A percentile compares a stretch with the other conserved stretches of the same genome.
Conservation (phyloP, 2,113 vertebrate species). For the Meles meles region DNA sequence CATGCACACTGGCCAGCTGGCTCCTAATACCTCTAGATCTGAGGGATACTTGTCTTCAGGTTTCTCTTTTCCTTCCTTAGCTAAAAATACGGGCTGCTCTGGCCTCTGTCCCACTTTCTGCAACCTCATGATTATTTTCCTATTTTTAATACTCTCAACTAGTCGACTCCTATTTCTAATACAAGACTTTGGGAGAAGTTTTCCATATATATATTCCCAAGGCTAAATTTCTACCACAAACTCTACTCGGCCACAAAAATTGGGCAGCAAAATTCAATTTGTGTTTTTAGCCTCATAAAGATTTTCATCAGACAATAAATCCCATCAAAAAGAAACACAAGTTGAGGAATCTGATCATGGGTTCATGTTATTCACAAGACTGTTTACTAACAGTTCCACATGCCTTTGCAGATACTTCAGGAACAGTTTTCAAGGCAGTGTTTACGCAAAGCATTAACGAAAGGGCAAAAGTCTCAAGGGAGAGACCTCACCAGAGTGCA, state of each 20-base stretch:
- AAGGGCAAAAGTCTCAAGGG: constrained; percentile 54
- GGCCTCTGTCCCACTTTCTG: neutral
- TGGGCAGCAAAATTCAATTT: neutral
- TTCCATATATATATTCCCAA: neutral
- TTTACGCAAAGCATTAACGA: constrained; percentile 69
- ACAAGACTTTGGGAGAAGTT: neutral
- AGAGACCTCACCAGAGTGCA: constrained; percentile 21
- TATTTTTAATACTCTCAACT: neutral
- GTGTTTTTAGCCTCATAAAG: neutral
- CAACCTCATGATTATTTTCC: neutral
- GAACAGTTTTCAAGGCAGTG: constrained; percentile 42
- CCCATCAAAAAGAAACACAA: neutral
- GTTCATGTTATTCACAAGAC: constrained; percentile 48
- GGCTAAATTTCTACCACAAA: constrained; percentile 9
- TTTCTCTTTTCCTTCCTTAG: neutral
- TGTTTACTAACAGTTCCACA: constrained; percentile 61
- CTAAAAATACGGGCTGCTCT: neutral
- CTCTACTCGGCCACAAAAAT: neutral
- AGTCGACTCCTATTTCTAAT: neutral
- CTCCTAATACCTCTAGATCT: neutral
- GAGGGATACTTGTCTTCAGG: neutral
- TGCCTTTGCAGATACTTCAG: constrained; percentile 43
- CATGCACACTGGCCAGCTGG: neutral
- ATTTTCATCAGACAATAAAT: constrained; percentile 32
- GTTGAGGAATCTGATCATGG: neutral